Conservation (phyloP, 2,888 invertebrate species). For the Eugnorisma glareosa region DNA sequence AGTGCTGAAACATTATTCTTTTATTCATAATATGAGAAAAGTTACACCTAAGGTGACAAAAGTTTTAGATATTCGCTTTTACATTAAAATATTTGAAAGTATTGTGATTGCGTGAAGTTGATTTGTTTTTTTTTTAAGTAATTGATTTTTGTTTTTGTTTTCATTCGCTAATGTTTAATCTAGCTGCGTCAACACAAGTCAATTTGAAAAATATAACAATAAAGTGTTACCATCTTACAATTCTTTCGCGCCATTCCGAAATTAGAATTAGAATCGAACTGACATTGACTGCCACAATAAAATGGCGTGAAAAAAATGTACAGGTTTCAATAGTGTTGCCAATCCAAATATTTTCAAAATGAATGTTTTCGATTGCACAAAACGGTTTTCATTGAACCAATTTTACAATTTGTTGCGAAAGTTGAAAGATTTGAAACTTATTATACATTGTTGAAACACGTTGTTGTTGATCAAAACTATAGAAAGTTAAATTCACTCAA, state of each 20-base stretch:
- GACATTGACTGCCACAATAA: no score
- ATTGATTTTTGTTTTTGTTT: background rate
- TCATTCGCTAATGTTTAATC: background rate
- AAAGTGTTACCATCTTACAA: conserved; percentile 7
- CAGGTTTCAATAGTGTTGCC: conserved; percentile 3
- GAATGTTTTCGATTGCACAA: conserved; percentile 13
- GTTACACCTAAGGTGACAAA: conserved; percentile 56
- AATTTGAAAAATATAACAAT: no score
- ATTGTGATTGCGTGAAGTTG: background rate
- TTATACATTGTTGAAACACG: conserved; percentile 5
- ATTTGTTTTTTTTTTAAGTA: conserved; percentile 6
- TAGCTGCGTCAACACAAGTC: no score
- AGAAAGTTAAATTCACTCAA: conserved; percentile 26
- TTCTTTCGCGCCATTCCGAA: conserved; percentile 8
- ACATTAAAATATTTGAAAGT: conserved; percentile 17
- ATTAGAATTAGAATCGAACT: background rate
- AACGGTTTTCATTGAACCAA: conserved; percentile 5
- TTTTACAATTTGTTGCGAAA: conserved; percentile 27
- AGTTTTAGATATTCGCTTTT: conserved; percentile 8
- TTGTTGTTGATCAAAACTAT: conserved; percentile 40
- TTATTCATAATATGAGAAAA: conserved; percentile 39
- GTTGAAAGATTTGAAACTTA: conserved; percentile 17
- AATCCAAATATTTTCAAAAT: conserved; percentile 17
- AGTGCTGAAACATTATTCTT: conserved; percentile 69
- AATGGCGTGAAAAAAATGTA: background rate